These are phyloP conservation scores for Oligia fasciuncula DNA, from an alignment of 2,888 invertebrate genomes.

Conservation along the genomic window DNA sequence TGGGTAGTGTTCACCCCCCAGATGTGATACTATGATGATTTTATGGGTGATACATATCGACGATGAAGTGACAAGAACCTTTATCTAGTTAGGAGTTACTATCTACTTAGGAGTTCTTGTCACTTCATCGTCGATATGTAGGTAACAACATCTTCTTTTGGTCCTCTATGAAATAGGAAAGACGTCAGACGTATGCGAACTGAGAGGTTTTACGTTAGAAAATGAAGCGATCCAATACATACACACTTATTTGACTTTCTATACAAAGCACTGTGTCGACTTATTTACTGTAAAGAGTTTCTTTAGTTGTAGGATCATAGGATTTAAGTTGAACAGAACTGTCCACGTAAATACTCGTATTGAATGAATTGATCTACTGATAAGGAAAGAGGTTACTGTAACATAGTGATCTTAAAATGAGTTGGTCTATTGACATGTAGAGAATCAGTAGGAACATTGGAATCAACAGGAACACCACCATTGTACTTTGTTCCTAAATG, in stretches of 20 bases:
- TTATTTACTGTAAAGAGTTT: not conserved
- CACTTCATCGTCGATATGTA: too few relatives aligned
- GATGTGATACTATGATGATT: too few relatives aligned
- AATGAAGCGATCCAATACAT: not conserved
- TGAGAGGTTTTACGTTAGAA: not conserved
- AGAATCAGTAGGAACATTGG: not conserved
- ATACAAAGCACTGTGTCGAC: not conserved
- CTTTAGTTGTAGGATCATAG: not conserved
- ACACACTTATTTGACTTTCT: not conserved
- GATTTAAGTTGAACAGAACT: not conserved
- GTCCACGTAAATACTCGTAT: not conserved
- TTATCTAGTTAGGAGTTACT: too few relatives aligned
- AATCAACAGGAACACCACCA: not conserved
- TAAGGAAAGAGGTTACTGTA: not conserved
- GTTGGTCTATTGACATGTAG: not conserved
- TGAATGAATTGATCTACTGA: not conserved
- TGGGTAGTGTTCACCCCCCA: too few relatives aligned
- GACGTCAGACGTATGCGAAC: not conserved
- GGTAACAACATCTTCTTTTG: not conserved
- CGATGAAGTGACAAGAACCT: too few relatives aligned
- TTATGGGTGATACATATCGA: not conserved
- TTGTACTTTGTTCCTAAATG: conserved; percentile 7
- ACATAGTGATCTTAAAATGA: not conserved
- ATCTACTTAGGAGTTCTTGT: too few relatives aligned
- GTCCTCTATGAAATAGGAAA: not conserved